A percentile compares a stretch with the other conserved stretches of the same genome.
Conservation (phyloP, 2,113 vertebrate species). For the Pituophis catenifer region DNA sequence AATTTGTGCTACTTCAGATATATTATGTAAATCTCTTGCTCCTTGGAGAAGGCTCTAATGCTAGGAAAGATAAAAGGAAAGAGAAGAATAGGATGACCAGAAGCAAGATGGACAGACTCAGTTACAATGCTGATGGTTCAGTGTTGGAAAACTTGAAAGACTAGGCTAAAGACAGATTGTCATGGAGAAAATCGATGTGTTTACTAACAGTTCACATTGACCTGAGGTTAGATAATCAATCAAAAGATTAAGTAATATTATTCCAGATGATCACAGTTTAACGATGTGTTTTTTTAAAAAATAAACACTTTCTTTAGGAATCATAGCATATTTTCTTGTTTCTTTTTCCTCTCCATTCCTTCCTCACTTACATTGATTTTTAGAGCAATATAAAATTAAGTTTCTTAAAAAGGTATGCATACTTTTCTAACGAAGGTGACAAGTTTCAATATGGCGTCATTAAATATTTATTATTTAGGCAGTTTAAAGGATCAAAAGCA, state of each 20-base stretch:
- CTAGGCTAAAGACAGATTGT: neutral
- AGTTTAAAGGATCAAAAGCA: conserved; percentile 54
- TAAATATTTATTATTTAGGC: conserved; percentile 48
- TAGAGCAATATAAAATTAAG: neutral
- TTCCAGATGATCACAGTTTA: neutral
- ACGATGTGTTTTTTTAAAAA: neutral
- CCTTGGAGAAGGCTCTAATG: neutral
- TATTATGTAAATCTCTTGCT: neutral
- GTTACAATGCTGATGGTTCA: neutral
- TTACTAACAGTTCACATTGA: neutral
- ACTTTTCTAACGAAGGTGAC: conserved; percentile 37
- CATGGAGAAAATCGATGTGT: neutral
- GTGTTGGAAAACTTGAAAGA: neutral
- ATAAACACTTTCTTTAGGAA: neutral
- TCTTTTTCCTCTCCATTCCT: neutral
- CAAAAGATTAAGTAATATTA: neutral
- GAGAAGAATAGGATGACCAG: neutral
- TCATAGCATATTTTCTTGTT: neutral
- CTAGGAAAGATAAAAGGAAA: neutral
- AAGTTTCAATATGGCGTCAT: conserved; percentile 23
- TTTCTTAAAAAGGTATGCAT: neutral
- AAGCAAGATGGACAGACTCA: neutral
- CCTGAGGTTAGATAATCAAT: neutral
- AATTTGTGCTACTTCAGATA: neutral
- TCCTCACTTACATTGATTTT: neutral